Evolutionary conservation across 2,113 vertebrate genomes (phyloP).

Genomic region (Rhegmatorhina hoffmannsi): DNA sequence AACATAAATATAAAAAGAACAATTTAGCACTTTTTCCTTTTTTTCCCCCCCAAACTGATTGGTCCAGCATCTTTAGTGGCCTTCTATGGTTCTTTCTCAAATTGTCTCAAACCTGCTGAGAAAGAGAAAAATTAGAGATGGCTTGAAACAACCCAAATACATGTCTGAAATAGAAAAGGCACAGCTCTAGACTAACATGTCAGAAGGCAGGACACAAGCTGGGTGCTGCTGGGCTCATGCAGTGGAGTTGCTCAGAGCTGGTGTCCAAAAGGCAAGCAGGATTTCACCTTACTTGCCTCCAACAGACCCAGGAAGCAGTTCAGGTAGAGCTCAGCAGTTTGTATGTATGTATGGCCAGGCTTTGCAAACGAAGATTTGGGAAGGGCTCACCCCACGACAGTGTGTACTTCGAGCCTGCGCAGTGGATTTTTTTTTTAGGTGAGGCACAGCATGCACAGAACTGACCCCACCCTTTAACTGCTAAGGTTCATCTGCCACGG

Average conservation of each 20-base stretch:
- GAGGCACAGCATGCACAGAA: too few species aligned
- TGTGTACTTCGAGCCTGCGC: too few species aligned
- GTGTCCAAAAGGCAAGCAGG: background rate
- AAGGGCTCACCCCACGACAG: too few species aligned
- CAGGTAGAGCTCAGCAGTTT: background rate
- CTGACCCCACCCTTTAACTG: too few species aligned
- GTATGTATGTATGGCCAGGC: too few species aligned
- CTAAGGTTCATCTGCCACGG: too few species aligned
- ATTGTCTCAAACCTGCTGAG: constrained; percentile 83
- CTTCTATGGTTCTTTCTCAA: constrained; percentile 80
- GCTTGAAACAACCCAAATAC: background rate
- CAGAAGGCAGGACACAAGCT: background rate
- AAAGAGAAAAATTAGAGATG: constrained; percentile 68
- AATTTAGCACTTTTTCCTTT: constrained; percentile 77
- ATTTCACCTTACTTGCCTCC: background rate
- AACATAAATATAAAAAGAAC: constrained; percentile 87
- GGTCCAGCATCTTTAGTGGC: constrained; percentile 75
- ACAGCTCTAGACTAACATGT: background rate
- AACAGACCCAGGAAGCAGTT: background rate
- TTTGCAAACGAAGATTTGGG: too few species aligned
- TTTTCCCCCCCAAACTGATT: constrained; percentile 33
- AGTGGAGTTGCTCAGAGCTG: background rate
- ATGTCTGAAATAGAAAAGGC: background rate
- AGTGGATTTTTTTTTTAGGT: too few species aligned
- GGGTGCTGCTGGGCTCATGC: accelerated